Base-by-base conservation (phyloP, 2,888 invertebrate species). In the Parnassius glacialis region DNA sequence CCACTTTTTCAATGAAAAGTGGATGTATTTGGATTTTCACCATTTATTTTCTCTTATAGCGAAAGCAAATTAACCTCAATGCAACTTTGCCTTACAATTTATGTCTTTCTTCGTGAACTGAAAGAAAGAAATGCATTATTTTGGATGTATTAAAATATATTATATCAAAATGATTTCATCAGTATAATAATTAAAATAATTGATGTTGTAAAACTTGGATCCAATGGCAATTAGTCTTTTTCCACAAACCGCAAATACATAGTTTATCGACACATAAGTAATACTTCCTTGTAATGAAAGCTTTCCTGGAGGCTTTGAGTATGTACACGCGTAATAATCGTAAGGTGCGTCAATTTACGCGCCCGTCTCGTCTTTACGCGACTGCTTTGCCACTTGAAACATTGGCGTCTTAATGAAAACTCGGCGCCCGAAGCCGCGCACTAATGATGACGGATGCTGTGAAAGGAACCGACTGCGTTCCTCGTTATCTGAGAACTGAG, bases 401-500 rank as follows among this genome's bases (percentile, higher is more conserved):
- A 83, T 84, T 79, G 84, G 78, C 71, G 81, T 87, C 83, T 83
- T 84, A 89, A 87, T 89, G 89, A 88, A 87, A 87, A 82, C 83
- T 74, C 77, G 71, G 70, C 76, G 85, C 87, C 84, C 72, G 78
- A 72, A 87, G 87, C 83, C 72, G 70, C 76, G 72, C 83, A 72
- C 84, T 90, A 89, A 90, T 89, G 89, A 90, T 85, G 86, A 86
- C 85, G 82, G 83, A 85, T 86, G 81, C 79, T 68, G 76, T 84
- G 84, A 87, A 87, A 86, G 84, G 84, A 83, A 77, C 79, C 75
- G 74, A 76, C 79, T 80, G 74, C 80, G 76, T 76, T 74, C 74
- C 85, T 87, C 89, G 86, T 89, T 89, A 88, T 86, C 80, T 81
- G 79, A 76, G 78, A 83, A 80, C 79, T 75, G 81, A 79, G 76